Evolutionary conservation across 2,888 invertebrate species (phyloP).

Genomic region (Tupiocoris notatus): DNA sequence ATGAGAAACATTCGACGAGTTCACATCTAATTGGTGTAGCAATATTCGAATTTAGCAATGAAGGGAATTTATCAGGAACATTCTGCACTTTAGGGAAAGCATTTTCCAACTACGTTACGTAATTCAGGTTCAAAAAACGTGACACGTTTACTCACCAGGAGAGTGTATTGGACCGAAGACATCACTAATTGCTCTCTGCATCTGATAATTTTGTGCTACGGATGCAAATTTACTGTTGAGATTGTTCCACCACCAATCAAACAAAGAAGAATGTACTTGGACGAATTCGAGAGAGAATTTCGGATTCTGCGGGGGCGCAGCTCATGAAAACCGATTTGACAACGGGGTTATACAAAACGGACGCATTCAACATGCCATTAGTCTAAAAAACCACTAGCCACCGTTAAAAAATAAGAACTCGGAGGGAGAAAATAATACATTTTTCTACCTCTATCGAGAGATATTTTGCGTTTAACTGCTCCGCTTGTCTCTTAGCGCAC

Average conservation of each 20-base stretch:
- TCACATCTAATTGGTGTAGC: no score
- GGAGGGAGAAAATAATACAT: neutral
- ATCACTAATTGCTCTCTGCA: slow-evolving; percentile 53
- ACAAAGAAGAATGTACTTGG: neutral
- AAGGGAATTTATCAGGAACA: neutral
- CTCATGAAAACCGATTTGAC: slow-evolving; percentile 1
- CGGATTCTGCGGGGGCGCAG: slow-evolving; percentile 7
- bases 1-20: no score
- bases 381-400: slow-evolving; percentile 20
- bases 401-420: neutral
- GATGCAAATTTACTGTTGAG: slow-evolving; percentile 11
- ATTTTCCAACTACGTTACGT: neutral
- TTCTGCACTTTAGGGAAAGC: neutral
- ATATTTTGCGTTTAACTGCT: neutral
- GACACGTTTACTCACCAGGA: slow-evolving; percentile 47
- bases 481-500: no score
- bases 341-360: slow-evolving; percentile 31
- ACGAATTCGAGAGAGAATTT: neutral
- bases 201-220: slow-evolving; percentile 49
- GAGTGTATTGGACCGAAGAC: slow-evolving; percentile 49
- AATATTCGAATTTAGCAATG: no score
- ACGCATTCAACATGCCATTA: slow-evolving; percentile 34
- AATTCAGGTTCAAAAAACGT: neutral
- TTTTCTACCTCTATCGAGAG: neutral
- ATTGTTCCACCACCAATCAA: slow-evolving; percentile 26